phyloP scores from a whole-genome alignment of 2,888 invertebrate species.

The Amiota minor region DNA sequence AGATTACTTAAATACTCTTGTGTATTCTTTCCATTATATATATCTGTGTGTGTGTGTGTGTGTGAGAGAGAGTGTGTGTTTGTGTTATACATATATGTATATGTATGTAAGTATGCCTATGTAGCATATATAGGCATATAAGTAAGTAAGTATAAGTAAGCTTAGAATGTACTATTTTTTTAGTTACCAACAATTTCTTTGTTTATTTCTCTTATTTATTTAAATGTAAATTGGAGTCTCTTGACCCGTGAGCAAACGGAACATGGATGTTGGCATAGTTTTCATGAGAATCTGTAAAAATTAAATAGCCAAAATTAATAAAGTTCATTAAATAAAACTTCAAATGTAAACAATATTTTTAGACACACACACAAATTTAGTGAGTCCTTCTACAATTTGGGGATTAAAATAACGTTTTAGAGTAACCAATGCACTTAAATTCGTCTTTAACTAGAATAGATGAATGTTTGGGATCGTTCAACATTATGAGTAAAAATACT shows the following conservation, averaged over 20 bases:
- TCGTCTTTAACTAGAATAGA: neutral
- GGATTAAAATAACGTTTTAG: neutral
- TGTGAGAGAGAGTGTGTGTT: neutral
- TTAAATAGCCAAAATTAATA: neutral
- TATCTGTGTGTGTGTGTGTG: neutral
- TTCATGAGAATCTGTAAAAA: slow-evolving; percentile 96
- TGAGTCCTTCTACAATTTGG: too few relatives aligned
- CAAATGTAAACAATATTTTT: too few relatives aligned
- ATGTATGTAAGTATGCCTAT: slow-evolving; percentile 19
- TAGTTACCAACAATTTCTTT: neutral
- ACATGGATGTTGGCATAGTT: slow-evolving; percentile 99
- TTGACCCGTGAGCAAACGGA: slow-evolving; percentile 97
- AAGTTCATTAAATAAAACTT: neutral
- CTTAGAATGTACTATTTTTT: slow-evolving; percentile 29
- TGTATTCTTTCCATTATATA: neutral
- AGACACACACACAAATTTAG: too few relatives aligned
- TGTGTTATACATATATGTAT: slow-evolving; percentile 15
- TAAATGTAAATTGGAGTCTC: slow-evolving; percentile 99
- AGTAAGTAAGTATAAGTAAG: slow-evolving; percentile 39
- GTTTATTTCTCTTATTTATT: slow-evolving; percentile 33
- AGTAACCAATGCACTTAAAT: neutral
- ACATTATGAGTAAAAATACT: neutral
- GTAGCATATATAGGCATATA: slow-evolving; percentile 11
- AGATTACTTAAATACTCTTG: neutral
- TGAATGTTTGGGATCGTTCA: neutral